Evolutionary conservation across 1,140 invertebrate genomes (phyloP), one percentile per base, ranked within the genome.

Genomic region (Drosophila ohnishii): DNA sequence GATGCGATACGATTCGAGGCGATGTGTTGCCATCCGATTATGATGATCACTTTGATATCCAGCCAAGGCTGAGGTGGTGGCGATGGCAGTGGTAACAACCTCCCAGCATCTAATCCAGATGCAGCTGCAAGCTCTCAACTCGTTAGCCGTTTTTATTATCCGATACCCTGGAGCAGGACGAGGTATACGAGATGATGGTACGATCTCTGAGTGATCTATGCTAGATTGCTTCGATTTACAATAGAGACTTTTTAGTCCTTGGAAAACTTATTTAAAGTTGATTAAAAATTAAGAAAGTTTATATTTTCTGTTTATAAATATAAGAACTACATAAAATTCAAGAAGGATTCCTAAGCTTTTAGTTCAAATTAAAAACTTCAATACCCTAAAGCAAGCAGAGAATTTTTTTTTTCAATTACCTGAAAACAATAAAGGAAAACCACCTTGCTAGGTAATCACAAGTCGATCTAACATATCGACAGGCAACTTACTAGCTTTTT

Each of bases 61-160:
- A 44, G 51, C 53, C 75, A 78, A 78, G 60, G 66, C 67, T 69
- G 34, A 51, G 53, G 56, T 47, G 19, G 30, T 14, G 37, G 53
- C 32, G 59, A 64, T 61, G 47, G 34, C 73, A 48, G 62, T 66
- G 60, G 67, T 60, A 62, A 62, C 75, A 60, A 56, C 42, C 69
- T 71, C 66, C 45, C 56, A 74, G 40, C 55, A 79, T 80, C 78
- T 82, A 71, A 85, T 87, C 83, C 65, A 82, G 75, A 72, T 86
- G 75, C 78, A 87, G 83, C 82, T 85, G 81, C 61, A 51, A 67
- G 59, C 56, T 25, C 32, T 22, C 37, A 81, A 76, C 81, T 78
- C 66, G 74, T 81, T 82, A 67, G 48, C 61, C 51, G 28, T 45
- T 61, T 71, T 71, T 59, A 70, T 71, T 42, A 71, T 45, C 39